Conservation (phyloP, 2,113 vertebrate species). For the Glareola pratincola region DNA sequence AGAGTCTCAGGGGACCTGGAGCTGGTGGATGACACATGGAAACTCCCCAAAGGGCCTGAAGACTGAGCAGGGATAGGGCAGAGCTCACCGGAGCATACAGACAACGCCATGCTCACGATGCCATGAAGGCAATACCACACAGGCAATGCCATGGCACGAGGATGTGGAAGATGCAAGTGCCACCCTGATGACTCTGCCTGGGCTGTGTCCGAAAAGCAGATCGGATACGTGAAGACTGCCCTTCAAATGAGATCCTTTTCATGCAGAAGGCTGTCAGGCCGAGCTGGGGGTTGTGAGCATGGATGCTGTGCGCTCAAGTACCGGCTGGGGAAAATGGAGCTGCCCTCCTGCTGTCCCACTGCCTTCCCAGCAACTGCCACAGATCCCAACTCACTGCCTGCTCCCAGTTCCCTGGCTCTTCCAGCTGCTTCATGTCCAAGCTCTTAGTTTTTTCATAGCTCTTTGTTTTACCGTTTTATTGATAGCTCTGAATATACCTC, state of each 20-base stretch:
- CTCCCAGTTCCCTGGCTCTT: neutral
- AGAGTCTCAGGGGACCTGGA: neutral
- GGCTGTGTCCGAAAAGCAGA: neutral
- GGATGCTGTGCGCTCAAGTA: neutral
- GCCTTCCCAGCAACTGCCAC: neutral
- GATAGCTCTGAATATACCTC: neutral
- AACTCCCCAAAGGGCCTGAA: neutral
- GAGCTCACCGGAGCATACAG: neutral
- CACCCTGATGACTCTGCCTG: accelerated
- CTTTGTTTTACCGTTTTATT: neutral
- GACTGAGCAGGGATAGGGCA: accelerated
- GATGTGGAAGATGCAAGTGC: neutral
- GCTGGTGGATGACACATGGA: neutral
- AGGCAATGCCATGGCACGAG: neutral
- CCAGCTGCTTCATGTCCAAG: neutral
- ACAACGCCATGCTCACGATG: neutral
- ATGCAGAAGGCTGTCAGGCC: neutral
- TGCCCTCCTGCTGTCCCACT: neutral
- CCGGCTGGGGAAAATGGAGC: neutral
- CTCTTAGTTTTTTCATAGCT: neutral
- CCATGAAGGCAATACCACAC: neutral
- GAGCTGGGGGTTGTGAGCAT: accelerated
- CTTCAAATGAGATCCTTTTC: neutral
- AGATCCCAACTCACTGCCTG: neutral
- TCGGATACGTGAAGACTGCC: accelerated